Evolutionary conservation across 1,140 invertebrate species (phyloP), one percentile per base, ranked within the genome.

Genomic region (Micrasema longulum): DNA sequence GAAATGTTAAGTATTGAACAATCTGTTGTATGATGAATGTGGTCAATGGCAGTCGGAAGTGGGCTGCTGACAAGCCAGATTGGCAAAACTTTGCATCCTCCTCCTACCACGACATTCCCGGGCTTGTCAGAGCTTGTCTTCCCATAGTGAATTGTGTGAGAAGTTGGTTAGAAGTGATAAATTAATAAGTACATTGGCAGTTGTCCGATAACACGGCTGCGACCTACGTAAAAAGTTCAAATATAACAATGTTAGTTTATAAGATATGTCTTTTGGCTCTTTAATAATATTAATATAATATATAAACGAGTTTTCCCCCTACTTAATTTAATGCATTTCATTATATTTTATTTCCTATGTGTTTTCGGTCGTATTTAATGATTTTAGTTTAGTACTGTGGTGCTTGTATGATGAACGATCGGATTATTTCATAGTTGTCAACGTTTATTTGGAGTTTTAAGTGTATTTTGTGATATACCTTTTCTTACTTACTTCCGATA

Each of bases 1-100:
- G 69, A 71, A 70, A 72, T 69, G 74, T 75, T 75, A 73, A 76
- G 74, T 71, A 71, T 71, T 71, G 69, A 71, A 71, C 69, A 76
- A 73, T 71, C 67, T 76, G 71, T 72, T 69, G 68, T 70, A 73
- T 55, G 67, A 71, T 72, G 66, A 69, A 75, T 64, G 74, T 75
- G 74, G 71, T 72, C 68, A 31, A 36, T 65, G 73, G 69, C 73
- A 72, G 73, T 75, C 36, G 70, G 66, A 26, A 62, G 50, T 50
- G 41, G 63, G 69, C 55, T 55, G 63, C 69, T n/a, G 53, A 60
- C 47, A 16, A 65, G 68, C 47, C 73, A 48, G 10, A 22, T 36
- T 12, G 63, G 73, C 60, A 35, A 55, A 23, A 55, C 23, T 31
- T 55, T 22, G 23, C 45, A 38, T 63, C 47, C 31, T 63, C 68